Percentiles rank a stretch among this genome's conserved stretches.
phyloP scores from a whole-genome alignment of 2,113 vertebrate genomes.

The Diphyllodes magnificus region DNA sequence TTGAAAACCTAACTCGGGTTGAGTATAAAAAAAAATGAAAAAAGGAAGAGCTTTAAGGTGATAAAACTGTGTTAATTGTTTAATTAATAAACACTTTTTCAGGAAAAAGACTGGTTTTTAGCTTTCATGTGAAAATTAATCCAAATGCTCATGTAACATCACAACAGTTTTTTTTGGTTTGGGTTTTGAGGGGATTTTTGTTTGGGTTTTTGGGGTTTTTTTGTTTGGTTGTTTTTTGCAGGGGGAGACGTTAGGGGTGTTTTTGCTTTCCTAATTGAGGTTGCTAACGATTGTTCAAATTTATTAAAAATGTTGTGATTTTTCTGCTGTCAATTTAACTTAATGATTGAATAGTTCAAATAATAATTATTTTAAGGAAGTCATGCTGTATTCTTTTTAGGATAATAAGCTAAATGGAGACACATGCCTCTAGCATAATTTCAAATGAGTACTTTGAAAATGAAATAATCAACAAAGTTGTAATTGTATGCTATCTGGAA shows the following conservation, averaged over 20 bases:
- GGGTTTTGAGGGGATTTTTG: fast-evolving
- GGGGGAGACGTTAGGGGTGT: fast-evolving
- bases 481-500: background rate
- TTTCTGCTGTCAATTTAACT: background rate
- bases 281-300: background rate
- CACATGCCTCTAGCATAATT: background rate
- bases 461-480: background rate
- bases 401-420: background rate
- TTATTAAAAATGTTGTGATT: background rate
- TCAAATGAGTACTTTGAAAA: background rate
- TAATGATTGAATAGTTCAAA: background rate
- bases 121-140: background rate
- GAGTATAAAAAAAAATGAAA: background rate
- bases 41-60: background rate
- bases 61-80: background rate
- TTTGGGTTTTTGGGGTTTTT: fast-evolving
- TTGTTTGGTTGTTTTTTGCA: background rate
- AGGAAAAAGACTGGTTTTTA: fast-evolving
- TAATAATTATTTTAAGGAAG: background rate
- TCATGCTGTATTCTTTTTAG: background rate
- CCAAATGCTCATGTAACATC: background rate
- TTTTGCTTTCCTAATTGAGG: background rate
- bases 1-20: background rate
- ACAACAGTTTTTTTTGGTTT: background rate
- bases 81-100: background rate